phyloP scores from a whole-genome alignment of 2,888 invertebrate genomes.

The Molorchus minor region DNA sequence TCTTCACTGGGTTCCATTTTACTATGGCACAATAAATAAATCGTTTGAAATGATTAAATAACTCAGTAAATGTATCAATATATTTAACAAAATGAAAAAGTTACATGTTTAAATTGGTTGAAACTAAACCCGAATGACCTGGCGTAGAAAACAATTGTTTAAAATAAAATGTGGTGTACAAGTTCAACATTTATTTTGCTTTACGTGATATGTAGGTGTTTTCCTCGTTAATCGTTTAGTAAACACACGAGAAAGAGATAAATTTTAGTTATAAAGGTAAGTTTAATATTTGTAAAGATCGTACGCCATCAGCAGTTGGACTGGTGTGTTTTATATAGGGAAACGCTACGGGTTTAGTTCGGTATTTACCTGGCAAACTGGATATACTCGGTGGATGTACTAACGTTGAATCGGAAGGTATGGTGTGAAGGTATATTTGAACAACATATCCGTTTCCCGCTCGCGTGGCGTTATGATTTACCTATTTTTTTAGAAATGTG shows the following conservation, averaged over 20 bases:
- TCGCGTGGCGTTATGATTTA: constrained; percentile 40
- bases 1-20: constrained; percentile 44
- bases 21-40: constrained; percentile 17
- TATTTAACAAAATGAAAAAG: neutral
- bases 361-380: constrained; percentile 33
- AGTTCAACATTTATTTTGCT: constrained; percentile 9
- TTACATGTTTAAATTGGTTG: constrained; percentile 9
- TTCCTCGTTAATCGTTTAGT: constrained; percentile 10
- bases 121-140: constrained; percentile 22
- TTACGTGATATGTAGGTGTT: constrained; percentile 14
- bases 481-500: constrained; percentile 35
- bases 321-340: constrained; percentile 20
- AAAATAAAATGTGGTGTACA: constrained; percentile 15
- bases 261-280: constrained; percentile 7
- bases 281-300: constrained; percentile 35
- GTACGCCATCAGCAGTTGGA: constrained; percentile 28
- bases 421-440: constrained; percentile 52
- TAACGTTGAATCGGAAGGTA: constrained; percentile 50
- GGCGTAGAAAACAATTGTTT: constrained; percentile 18
- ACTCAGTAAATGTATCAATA: neutral
- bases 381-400: constrained; percentile 39
- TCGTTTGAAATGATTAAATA: neutral
- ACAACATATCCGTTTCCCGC: constrained; percentile 57
- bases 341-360: constrained; percentile 8
- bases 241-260: constrained; percentile 19